Conservation (phyloP, 1,140 invertebrate genomes). For the Paracyclopina nana region DNA sequence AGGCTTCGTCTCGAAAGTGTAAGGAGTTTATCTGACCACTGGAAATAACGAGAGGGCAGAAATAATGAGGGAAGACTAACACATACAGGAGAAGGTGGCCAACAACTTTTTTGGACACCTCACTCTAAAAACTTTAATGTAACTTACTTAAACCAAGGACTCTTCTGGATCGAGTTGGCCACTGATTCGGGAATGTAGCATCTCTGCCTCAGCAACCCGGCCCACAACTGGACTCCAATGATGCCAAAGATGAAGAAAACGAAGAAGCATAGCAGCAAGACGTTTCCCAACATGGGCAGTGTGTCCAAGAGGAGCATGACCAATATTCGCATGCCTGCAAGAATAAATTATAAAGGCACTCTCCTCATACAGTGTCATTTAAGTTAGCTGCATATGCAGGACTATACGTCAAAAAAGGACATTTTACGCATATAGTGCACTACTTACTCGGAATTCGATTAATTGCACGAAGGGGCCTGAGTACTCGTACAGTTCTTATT, state of each 20-base stretch:
- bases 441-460: constrained; percentile 98
- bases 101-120: too few relatives aligned
- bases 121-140: too few relatives aligned
- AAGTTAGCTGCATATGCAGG: background rate
- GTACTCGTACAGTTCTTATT: constrained; percentile 87
- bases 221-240: constrained; percentile 97
- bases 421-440: background rate
- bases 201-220: constrained; percentile 78
- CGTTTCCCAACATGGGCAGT: constrained; percentile 95
- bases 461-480: constrained; percentile 85
- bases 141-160: constrained; percentile 12
- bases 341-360: constrained; percentile 8
- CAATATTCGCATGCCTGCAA: constrained; percentile 83
- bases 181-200: constrained; percentile 35
- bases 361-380: background rate
- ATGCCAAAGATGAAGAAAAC: constrained; percentile 99
- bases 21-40: constrained; percentile 20
- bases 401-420: constrained; percentile 13
- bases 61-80: too few relatives aligned
- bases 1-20: constrained; percentile 34
- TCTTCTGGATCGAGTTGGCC: background rate
- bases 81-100: too few relatives aligned
- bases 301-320: constrained; percentile 98
- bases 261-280: constrained; percentile 94
- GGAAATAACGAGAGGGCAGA: too few relatives aligned